Evolutionary conservation across 1,140 invertebrate species (phyloP).

Genomic region (Chrysomallon squamiferum): DNA sequence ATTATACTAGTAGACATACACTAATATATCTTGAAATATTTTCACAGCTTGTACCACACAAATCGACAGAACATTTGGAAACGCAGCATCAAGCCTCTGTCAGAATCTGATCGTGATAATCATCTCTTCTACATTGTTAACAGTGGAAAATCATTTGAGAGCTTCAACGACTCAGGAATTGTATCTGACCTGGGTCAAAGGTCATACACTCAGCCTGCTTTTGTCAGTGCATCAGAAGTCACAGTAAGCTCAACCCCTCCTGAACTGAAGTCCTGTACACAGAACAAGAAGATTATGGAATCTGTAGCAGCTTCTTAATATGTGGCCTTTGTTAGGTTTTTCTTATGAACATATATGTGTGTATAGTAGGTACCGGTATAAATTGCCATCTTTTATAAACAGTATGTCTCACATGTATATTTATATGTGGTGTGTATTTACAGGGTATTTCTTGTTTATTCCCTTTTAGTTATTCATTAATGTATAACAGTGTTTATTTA

Average conservation of each 20-base stretch:
- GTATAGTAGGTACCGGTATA: too few relatives aligned
- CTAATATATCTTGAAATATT: too few relatives aligned
- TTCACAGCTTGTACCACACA: constrained; percentile 52
- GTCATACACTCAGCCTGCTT: constrained; percentile 1
- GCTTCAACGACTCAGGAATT: constrained; percentile 13
- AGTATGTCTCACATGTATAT: too few relatives aligned
- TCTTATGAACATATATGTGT: too few relatives aligned
- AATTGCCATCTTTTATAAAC: too few relatives aligned
- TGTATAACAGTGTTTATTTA: too few relatives aligned
- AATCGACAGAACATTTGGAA: constrained; percentile 36
- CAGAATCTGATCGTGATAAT: constrained; percentile 47
- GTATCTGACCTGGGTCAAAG: background rate
- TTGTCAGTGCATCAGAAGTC: background rate
- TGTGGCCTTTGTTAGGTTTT: too few relatives aligned
- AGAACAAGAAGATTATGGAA: background rate
- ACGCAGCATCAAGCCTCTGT: constrained; percentile 36
- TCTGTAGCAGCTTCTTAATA: background rate
- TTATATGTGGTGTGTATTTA: too few relatives aligned
- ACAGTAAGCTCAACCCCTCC: background rate
- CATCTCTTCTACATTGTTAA: constrained; percentile 37
- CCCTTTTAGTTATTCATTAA: too few relatives aligned
- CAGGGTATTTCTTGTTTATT: too few relatives aligned
- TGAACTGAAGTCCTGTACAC: background rate
- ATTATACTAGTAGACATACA: too few relatives aligned
- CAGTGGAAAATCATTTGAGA: constrained; percentile 28